phyloP scores from a whole-genome alignment of 2,888 invertebrate genomes.

The Pyralis farinalis region DNA sequence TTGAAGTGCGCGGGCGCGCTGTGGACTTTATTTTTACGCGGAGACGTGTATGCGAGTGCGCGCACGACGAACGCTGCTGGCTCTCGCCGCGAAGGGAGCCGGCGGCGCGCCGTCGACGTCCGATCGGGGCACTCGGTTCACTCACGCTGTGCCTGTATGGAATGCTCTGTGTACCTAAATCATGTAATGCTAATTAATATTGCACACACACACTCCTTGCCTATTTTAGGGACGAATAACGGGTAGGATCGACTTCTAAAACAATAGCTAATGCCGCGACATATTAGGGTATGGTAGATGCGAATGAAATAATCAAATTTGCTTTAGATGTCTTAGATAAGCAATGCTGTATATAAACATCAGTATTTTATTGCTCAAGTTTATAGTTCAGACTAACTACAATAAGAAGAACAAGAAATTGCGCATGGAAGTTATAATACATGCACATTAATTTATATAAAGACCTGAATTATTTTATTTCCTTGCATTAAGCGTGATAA shows the following conservation, averaged over 20 bases:
- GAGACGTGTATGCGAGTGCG: constrained; percentile 73
- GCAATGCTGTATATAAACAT: too few relatives aligned
- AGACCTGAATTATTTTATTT: too few relatives aligned
- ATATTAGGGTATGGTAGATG: constrained; percentile 44
- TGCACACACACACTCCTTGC: constrained; percentile 56
- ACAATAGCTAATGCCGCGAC: constrained; percentile 50
- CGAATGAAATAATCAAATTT: constrained; percentile 32
- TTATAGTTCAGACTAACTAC: too few relatives aligned
- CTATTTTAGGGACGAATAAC: constrained; percentile 69
- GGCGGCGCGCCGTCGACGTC: constrained; percentile 37
- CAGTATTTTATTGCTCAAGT: too few relatives aligned
- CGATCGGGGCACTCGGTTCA: constrained; percentile 40
- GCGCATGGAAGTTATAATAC: too few relatives aligned
- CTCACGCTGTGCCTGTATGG: constrained; percentile 49
- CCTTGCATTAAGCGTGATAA: too few relatives aligned
- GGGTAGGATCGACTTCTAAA: constrained; percentile 54
- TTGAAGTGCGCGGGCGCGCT: constrained; percentile 74
- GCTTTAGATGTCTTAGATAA: too few relatives aligned
- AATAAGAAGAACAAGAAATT: too few relatives aligned
- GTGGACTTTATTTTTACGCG: constrained; percentile 79
- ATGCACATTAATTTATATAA: too few relatives aligned
- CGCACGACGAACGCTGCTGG: constrained; percentile 48
- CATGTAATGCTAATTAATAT: constrained; percentile 69
- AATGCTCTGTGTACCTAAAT: constrained; percentile 56
- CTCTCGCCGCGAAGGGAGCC: constrained; percentile 59